phyloP scores from a whole-genome alignment of 2,888 invertebrate genomes.

The Serrognathus titanus region DNA sequence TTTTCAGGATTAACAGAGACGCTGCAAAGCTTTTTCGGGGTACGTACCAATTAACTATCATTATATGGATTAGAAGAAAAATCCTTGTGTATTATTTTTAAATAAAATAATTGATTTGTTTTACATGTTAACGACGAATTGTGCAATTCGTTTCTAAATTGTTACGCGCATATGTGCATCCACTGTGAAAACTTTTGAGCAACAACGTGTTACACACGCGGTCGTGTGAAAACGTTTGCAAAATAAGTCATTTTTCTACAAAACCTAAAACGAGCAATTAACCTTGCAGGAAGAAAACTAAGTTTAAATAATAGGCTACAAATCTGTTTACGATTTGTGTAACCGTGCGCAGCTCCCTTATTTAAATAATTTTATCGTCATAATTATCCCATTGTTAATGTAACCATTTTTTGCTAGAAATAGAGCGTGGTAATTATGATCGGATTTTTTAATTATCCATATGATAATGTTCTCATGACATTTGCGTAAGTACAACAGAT shows the following conservation, averaged over 20 bases:
- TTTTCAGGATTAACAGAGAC: conserved; percentile 45
- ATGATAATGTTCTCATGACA: background rate
- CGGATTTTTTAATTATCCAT: background rate
- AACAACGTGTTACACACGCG: conserved; percentile 1
- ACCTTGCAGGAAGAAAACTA: conserved; percentile 9
- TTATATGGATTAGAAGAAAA: background rate
- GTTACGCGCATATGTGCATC: too few relatives aligned
- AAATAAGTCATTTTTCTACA: conserved; percentile 6
- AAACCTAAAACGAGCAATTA: conserved; percentile 7
- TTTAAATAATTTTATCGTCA: background rate
- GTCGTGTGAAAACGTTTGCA: conserved; percentile 9
- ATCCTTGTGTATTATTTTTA: background rate
- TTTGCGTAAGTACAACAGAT: background rate
- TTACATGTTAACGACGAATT: too few relatives aligned
- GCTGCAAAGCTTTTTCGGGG: conserved; percentile 44
- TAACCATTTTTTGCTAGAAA: background rate
- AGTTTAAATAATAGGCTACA: too few relatives aligned
- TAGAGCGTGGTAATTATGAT: conserved; percentile 1
- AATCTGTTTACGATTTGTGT: too few relatives aligned
- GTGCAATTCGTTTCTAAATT: too few relatives aligned
- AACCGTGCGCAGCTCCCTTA: too few relatives aligned
- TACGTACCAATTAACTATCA: conserved; percentile 28
- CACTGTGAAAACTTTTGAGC: too few relatives aligned
- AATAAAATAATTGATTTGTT: background rate
- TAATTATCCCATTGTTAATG: background rate